phyloP scores from a whole-genome alignment of 2,888 invertebrate genomes.

The Selenia dentaria region DNA sequence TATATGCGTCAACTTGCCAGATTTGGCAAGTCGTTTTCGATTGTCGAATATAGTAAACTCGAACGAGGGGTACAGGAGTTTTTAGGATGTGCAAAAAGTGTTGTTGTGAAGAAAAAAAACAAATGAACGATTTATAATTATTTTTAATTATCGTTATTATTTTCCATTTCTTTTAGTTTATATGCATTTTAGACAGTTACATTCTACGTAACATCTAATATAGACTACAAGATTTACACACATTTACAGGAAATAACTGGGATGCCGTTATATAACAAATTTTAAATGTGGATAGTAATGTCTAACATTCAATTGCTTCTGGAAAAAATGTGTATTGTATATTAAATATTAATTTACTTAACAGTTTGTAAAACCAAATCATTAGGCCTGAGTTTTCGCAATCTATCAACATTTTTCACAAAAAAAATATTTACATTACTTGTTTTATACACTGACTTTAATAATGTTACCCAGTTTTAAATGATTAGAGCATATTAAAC shows the following conservation, averaged over 20 bases:
- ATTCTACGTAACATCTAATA: constrained; percentile 80
- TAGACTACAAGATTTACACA: constrained; percentile 79
- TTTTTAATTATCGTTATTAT: constrained; percentile 72
- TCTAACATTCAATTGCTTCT: too few relatives aligned
- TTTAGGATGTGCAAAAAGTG: too few relatives aligned
- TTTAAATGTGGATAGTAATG: neutral
- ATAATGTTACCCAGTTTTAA: constrained; percentile 47
- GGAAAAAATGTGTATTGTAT: neutral
- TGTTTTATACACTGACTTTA: too few relatives aligned
- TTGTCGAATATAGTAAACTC: too few relatives aligned
- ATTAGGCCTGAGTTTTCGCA: constrained; percentile 39
- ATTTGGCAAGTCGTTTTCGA: too few relatives aligned
- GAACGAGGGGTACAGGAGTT: too few relatives aligned
- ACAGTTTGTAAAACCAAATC: constrained; percentile 9
- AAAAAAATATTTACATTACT: too few relatives aligned
- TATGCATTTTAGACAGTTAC: constrained; percentile 70
- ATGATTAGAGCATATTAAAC: constrained; percentile 24
- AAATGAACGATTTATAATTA: constrained; percentile 65
- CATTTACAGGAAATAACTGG: constrained; percentile 78
- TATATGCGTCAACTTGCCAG: too few relatives aligned
- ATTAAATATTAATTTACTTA: neutral
- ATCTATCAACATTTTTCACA: too few relatives aligned
- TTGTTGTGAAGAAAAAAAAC: constrained; percentile 17
- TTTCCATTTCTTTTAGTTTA: constrained; percentile 60
- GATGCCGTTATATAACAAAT: constrained; percentile 43